Evolutionary conservation across 2,888 invertebrate genomes (phyloP).

Genomic region (Diachrysia chrysitis): DNA sequence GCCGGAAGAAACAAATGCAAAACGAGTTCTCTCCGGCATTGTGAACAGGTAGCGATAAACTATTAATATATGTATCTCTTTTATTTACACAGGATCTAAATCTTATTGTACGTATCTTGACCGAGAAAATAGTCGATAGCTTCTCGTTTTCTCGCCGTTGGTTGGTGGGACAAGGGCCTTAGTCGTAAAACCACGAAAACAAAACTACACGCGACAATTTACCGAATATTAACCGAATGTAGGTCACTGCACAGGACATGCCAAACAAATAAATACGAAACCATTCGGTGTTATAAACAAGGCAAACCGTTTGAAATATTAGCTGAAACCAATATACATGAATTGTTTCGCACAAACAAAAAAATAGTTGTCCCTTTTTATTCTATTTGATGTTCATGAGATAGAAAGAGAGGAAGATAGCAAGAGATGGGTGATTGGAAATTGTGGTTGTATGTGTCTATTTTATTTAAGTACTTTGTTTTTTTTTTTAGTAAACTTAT

Average conservation of each 20-base stretch:
- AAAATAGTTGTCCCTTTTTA: neutral
- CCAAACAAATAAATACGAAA: constrained; percentile 20
- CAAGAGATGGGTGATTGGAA: neutral
- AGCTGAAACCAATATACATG: neutral
- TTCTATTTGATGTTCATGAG: neutral
- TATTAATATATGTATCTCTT: no score
- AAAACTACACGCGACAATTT: neutral
- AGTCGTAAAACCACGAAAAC: neutral
- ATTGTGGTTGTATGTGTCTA: neutral
- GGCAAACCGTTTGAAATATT: neutral
- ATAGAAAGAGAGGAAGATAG: neutral
- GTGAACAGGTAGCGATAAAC: no score
- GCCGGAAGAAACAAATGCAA: no score
- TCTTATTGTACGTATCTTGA: no score
- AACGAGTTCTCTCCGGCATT: no score
- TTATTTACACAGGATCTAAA: no score
- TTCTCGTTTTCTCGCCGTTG: no score
- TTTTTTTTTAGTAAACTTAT: no score
- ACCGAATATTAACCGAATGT: neutral
- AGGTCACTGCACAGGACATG: constrained; percentile 9
- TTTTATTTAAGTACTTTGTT: neutral
- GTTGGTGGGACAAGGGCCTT: no score
- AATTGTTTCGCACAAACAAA: neutral
- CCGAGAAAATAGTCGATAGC: no score
- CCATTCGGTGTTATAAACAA: constrained; percentile 10